Base-by-base conservation (phyloP, 2,888 invertebrate genomes). In the Blastobasis lacticolella region DNA sequence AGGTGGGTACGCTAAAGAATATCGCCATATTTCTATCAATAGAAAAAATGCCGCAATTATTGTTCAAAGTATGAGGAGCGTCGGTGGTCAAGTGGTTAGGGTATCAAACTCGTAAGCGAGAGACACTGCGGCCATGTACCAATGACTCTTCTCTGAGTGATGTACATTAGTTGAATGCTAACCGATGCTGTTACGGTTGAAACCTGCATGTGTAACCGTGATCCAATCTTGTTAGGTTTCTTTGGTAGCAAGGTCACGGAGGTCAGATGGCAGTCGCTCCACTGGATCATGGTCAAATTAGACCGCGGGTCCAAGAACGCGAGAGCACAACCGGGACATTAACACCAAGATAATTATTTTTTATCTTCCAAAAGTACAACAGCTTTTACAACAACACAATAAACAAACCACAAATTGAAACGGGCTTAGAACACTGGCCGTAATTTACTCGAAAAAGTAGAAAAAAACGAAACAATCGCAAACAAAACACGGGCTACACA, bases 401-500 rank as follows among this genome's bases (percentile, higher is more conserved):
- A 40, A 9, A 40, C 7, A 8, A n/a, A 42, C 42, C 42, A 5
- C 9, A n/a, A 42, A 42, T 8, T 42, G 42, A 42, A 42, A 42
- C 42, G 7, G 23, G 23, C 23, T 23, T 23, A 40, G 6, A 7
- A 10, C 9, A 42, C 5, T 42, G 42, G 42, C 5, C n/a, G 42
- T n/a, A 42, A 42, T 23, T 23, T 42, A 42, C 5, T 9, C 10
- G 10, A 40, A 40, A 40, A 8, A 9, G 59, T 50, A 44, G 52
- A 52, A 59, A 58, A 66, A 64, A 64, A 57, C 55, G 56, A 55
- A 55, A 58, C 53, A 58, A 49, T 54, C 61, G 63, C 62, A 64
- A 56, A 54, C 55, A 57, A 64, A 67, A 61, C 59, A 59, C 52
- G 55, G 48, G 55, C 57, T 42, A 49, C 59, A 72, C 71, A 75